Evolutionary conservation across 2,797 vertebrate genomes (phyloP).

Genomic region (Myotis planiceps): DNA sequence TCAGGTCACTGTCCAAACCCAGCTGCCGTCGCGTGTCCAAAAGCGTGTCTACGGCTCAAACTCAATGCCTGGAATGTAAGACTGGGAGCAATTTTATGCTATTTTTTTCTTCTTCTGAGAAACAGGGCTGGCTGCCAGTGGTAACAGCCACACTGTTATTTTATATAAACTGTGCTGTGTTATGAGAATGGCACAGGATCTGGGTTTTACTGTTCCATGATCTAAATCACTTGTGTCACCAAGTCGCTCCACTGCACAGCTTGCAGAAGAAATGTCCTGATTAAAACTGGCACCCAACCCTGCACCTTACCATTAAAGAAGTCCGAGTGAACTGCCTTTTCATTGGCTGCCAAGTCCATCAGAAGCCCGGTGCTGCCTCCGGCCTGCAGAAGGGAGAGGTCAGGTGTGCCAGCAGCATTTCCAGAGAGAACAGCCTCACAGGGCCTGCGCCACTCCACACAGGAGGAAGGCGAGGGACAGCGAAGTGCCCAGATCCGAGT

Average conservation of each 20-base stretch:
- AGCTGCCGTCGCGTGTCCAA: background rate
- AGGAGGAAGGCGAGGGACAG: background rate
- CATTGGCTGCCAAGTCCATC: slow-evolving; percentile 93
- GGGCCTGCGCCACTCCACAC: rapidly evolving
- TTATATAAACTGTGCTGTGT: rapidly evolving
- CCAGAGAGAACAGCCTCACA: rapidly evolving
- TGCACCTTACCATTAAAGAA: slow-evolving; percentile 93
- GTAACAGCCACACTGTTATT: rapidly evolving
- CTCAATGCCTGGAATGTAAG: rapidly evolving
- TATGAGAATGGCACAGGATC: rapidly evolving
- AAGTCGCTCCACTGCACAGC: rapidly evolving
- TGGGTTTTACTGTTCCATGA: background rate
- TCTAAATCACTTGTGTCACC: background rate
- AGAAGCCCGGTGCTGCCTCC: slow-evolving; percentile 90
- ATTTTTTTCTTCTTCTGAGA: background rate
- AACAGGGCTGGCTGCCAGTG: background rate
- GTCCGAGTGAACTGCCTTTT: slow-evolving; percentile 97
- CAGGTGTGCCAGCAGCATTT: rapidly evolving
- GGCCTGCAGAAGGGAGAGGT: slow-evolving; percentile 80
- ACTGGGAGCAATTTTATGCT: no score
- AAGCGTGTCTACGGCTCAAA: rapidly evolving
- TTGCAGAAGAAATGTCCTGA: background rate
- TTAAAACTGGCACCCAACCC: background rate
- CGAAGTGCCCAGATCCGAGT: background rate
- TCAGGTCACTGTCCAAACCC: rapidly evolving